A percentile compares a stretch with the other conserved stretches of the same genome.
phyloP scores from a whole-genome alignment of 2,888 invertebrate species.

The Chironomus tentans region DNA sequence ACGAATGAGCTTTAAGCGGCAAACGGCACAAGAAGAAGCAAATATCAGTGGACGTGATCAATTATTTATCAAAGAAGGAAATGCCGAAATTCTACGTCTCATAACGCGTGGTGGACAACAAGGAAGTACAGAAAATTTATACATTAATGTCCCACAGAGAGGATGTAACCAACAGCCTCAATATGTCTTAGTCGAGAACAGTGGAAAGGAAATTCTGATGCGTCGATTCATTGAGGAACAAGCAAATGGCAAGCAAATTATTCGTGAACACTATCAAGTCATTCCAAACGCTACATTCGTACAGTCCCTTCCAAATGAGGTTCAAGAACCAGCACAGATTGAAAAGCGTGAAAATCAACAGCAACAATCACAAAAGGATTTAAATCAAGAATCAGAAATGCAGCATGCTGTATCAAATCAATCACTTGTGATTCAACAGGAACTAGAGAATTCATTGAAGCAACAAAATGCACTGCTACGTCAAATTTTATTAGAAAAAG shows the following conservation, averaged over 20 bases:
- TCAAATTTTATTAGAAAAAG: slow-evolving; percentile 64
- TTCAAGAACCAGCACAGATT: slow-evolving; percentile 29
- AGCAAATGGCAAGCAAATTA: slow-evolving; percentile 54
- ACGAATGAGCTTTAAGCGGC: slow-evolving; percentile 41
- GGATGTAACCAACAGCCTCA: slow-evolving; percentile 46
- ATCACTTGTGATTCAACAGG: slow-evolving; percentile 48
- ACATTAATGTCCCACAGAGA: slow-evolving; percentile 50
- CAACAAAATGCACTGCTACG: slow-evolving; percentile 67
- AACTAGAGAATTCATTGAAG: slow-evolving; percentile 58
- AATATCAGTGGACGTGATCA: slow-evolving; percentile 52
- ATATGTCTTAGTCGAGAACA: slow-evolving; percentile 59
- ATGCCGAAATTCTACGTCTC: slow-evolving; percentile 71
- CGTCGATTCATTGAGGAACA: slow-evolving; percentile 77
- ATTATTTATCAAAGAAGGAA: slow-evolving; percentile 73
- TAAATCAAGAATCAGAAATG: slow-evolving; percentile 42
- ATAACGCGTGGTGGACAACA: slow-evolving; percentile 60
- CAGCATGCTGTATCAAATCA: slow-evolving; percentile 41
- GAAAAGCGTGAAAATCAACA: slow-evolving; percentile 36
- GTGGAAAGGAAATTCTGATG: slow-evolving; percentile 78
- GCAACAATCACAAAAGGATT: slow-evolving; percentile 38
- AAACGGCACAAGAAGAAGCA: slow-evolving; percentile 35
- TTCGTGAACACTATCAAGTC: slow-evolving; percentile 45
- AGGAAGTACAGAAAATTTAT: slow-evolving; percentile 50
- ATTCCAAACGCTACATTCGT: slow-evolving; percentile 38
- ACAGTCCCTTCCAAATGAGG: slow-evolving; percentile 40